Base-by-base conservation (phyloP, 2,797 vertebrate genomes). In the Tachyglossus aculeatus region DNA sequence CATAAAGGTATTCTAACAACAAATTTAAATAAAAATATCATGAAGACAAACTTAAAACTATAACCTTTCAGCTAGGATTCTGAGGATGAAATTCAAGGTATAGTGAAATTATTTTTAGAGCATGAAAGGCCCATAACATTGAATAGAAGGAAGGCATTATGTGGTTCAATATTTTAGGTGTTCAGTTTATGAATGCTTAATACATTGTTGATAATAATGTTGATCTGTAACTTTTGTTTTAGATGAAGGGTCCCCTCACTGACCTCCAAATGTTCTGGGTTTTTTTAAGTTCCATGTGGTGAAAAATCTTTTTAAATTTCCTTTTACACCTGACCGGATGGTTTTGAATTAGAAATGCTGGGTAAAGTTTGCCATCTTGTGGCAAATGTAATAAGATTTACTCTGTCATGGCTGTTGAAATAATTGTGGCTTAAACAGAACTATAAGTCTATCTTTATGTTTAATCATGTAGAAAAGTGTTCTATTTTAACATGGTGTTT, bases 311-410 rank as follows among this genome's bases (percentile, higher is more conserved):
- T 50, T 47, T 45, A 29, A 1, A 11, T 1, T 15, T 1, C 36
- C n/a, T 43, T 76, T 54, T 37, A 54, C 53, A 53, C 5, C 36
- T 33, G 33, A 16, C 4, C 27, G 7, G 10, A 36, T 34, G 29
- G 4, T 15, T 54, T 63, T 34, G 15, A 29, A 4, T 39, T 40
- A 68, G 16, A 38, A 86, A 52, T 56, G 60, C 45, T 80, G 80
- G 80, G 64, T 57, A 11, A 74, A 92, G 87, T 69, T 84, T 90
- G 91, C 91, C 91, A 92, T 79, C 92, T 91, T 88, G 91, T 92
- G 92, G 92, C 13, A 63, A 78, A 43, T 45, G 29, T 40, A 11
- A 55, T 12, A 36, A 25, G 38, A 14, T 18, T 14, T 37, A 29
- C 3, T 21, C 22, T 25, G 24, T n/a, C 4, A 32, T 21, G 1